Evolutionary conservation across 2,888 invertebrate genomes (phyloP), one percentile per base, ranked within the genome.

Genomic region (Xylota segnis): DNA sequence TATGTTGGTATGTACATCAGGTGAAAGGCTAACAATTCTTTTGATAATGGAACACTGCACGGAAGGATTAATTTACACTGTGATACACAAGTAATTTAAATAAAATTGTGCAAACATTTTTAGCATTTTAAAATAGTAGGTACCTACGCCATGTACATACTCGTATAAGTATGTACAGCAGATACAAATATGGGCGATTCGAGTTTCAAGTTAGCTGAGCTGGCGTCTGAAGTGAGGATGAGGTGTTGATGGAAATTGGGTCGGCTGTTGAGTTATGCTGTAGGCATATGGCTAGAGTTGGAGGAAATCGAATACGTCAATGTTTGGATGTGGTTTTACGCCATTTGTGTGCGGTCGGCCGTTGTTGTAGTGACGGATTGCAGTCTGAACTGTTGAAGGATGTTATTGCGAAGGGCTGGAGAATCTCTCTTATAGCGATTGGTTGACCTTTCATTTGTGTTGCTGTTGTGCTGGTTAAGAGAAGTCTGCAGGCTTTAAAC

Each of bases 21-120:
- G 76, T 72, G 76, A 86, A 86, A 81, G 82, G 72, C 82, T 56
- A 58, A 37, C 54, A 58, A 52, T 81, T 76, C 81, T 71, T 65
- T 81, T 81, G 81, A 81, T 81, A 81, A 81, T 59, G 59, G 65
- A 72, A 66, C 29, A 40, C 45, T 72, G 45, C 65, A 79, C 72
- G 72, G 72, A 79, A 79, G 79, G 79, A 79, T 79, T 79, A 72
- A 79, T 72, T 79, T 79, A 79, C 72, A 72, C 10, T 40, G n/a
- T 40, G 37, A 54, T 16, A 27, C 27, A 70, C 61, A 16, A 45
- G 61, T 34, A 71, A 63, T 63, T 43, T n/a, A 27, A 54, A 52
- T 6, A 47, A 40, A 54, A 23, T 63, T 74, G 61, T 56, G 34
- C 65, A 65, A 45, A 56, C 7, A 18, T 59, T 47, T 56, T n/a